Evolutionary conservation across 2,888 invertebrate species (phyloP).

Genomic region (Polydesmus complanatus): DNA sequence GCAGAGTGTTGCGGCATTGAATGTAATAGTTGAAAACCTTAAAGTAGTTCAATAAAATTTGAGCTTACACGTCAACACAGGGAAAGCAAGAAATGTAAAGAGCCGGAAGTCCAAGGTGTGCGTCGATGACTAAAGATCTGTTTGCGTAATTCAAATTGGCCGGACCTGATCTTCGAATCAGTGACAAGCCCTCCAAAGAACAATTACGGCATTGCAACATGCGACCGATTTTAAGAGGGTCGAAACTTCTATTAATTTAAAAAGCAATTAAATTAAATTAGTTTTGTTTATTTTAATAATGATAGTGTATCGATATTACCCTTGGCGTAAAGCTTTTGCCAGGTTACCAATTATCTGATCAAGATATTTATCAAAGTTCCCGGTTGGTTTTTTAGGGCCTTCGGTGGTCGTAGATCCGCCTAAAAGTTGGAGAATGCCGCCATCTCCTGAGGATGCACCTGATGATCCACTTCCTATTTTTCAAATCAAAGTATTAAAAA

Average conservation of each 20-base stretch:
- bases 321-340: background rate
- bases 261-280: background rate
- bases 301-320: background rate
- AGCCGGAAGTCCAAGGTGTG: background rate
- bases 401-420: background rate
- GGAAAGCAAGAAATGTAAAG: conserved; percentile 7
- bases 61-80: conserved; percentile 6
- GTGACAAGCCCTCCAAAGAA: conserved; percentile 10
- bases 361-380: conserved; percentile 1
- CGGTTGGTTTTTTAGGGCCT: background rate
- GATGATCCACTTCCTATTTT: too few relatives aligned
- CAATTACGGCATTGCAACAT: conserved; percentile 7
- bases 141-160: conserved; percentile 4
- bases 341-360: background rate
- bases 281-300: background rate
- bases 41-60: background rate
- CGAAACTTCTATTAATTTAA: conserved; percentile 1
- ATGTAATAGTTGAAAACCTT: background rate
- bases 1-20: background rate
- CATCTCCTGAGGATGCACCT: too few relatives aligned
- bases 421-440: too few relatives aligned
- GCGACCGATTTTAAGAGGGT: conserved; percentile 1
- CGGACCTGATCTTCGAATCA: conserved; percentile 1
- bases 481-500: too few relatives aligned
- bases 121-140: conserved; percentile 3